These are phyloP conservation scores for Tauraco hartlaubi DNA, from an alignment of 2,797 vertebrate genomes.

Conservation along the genomic window DNA sequence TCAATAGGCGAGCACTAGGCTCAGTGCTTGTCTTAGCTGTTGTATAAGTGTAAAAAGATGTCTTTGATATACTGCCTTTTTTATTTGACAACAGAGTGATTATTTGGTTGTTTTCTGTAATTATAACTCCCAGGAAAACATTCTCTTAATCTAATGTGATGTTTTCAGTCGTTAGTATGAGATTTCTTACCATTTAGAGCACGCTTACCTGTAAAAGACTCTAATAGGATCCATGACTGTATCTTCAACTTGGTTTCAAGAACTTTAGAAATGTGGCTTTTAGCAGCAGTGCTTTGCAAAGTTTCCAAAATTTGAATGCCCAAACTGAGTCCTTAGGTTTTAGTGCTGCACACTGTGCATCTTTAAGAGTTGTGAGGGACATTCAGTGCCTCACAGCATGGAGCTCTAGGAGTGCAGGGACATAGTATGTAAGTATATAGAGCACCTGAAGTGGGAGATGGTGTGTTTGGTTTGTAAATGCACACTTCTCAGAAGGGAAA, in stretches of 20 bases:
- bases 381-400: not conserved
- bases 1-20: not conserved
- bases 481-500: not conserved
- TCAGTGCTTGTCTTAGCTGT: not conserved
- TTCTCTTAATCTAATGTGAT: not conserved
- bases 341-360: not conserved
- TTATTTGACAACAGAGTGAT: not conserved
- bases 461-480: not conserved
- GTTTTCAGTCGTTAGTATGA: not conserved
- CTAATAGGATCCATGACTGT: not conserved
- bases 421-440: not conserved
- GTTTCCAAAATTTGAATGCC: not conserved
- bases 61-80: not conserved
- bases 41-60: not conserved
- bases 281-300: not conserved
- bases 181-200: no score
- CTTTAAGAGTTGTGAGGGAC: not conserved
- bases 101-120: slow-evolving; percentile 11
- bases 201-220: not conserved
- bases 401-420: not conserved
- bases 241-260: not conserved
- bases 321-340: not conserved
- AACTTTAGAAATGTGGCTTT: not conserved
- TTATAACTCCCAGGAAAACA: not conserved
- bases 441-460: not conserved